Evolutionary conservation across 2,113 vertebrate species (phyloP).

Genomic region (Semicossyphus pulcher): DNA sequence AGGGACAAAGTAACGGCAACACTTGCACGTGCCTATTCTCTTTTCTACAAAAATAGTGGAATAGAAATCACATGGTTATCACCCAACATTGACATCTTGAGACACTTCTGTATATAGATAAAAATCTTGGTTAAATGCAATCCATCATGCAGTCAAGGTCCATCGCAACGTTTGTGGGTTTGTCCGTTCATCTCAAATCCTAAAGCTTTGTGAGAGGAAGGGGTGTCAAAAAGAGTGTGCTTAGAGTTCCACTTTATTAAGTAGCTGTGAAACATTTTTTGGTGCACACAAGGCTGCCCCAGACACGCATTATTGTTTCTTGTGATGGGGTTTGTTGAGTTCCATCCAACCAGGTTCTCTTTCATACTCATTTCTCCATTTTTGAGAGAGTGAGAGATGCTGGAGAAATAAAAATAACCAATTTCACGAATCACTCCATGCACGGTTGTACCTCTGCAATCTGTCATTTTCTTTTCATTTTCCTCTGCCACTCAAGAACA

Average conservation of each 20-base stretch:
- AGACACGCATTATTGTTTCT: slow-evolving; percentile 20
- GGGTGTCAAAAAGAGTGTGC: slow-evolving; percentile 66
- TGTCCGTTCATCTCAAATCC: slow-evolving; percentile 48
- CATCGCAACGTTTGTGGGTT: slow-evolving; percentile 37
- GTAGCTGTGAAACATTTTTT: slow-evolving; percentile 25
- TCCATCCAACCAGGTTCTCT: slow-evolving; percentile 22
- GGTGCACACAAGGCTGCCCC: slow-evolving; percentile 30
- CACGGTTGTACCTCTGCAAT: slow-evolving; percentile 51
- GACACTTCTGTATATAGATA: slow-evolving; percentile 76
- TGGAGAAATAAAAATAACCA: slow-evolving; percentile 63
- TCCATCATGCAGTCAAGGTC: slow-evolving; percentile 79
- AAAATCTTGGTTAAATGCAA: slow-evolving; percentile 79
- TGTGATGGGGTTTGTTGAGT: slow-evolving; percentile 33
- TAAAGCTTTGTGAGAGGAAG: slow-evolving; percentile 36
- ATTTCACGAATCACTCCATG: slow-evolving; percentile 73
- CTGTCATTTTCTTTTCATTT: slow-evolving; percentile 60
- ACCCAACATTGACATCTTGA: slow-evolving; percentile 81
- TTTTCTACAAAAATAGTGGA: slow-evolving; percentile 84
- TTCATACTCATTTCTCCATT: slow-evolving; percentile 28
- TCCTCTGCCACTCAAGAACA: slow-evolving; percentile 35
- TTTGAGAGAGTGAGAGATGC: slow-evolving; percentile 48
- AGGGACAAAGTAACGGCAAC: slow-evolving; percentile 74
- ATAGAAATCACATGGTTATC: slow-evolving; percentile 80
- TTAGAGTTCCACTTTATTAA: slow-evolving; percentile 50
- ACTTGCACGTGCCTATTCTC: slow-evolving; percentile 69